A percentile compares a stretch with the other conserved stretches of the same genome.
These are phyloP conservation scores for Sitta europaea DNA, from an alignment of 2,113 vertebrate species.

Conservation along the genomic window DNA sequence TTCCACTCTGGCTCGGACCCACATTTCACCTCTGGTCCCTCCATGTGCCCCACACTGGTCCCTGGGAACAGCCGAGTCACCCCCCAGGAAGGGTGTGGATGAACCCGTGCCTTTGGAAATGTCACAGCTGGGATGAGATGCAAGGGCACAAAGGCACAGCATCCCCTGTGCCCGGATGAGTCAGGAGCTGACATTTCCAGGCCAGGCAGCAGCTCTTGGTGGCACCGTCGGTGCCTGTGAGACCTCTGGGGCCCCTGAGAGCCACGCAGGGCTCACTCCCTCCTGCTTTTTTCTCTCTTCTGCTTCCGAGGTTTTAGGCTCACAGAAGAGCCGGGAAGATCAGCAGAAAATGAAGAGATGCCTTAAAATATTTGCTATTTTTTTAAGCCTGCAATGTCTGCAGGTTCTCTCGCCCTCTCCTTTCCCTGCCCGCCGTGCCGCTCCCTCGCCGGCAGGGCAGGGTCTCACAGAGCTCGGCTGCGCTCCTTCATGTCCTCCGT, in stretches of 20 bases:
- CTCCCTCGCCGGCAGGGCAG: neutral
- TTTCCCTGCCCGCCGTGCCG: neutral
- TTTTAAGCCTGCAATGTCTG: neutral
- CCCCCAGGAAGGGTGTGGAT: neutral
- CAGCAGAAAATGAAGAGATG: neutral
- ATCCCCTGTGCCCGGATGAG: neutral
- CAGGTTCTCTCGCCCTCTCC: neutral
- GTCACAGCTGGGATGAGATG: neutral
- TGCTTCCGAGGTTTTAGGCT: neutral
- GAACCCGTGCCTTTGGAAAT: neutral
- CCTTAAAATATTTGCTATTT: neutral
- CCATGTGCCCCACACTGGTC: no score
- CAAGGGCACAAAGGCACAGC: neutral
- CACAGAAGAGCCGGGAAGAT: neutral
- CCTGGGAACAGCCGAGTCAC: neutral
- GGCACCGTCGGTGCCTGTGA: neutral
- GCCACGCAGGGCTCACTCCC: neutral
- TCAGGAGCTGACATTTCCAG: neutral
- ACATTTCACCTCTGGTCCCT: neutral
- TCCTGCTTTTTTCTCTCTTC: neutral
- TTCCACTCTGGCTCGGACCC: neutral
- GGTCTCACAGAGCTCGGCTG: neutral
- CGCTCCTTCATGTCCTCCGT: neutral
- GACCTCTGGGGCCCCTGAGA: neutral
- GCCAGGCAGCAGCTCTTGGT: neutral